A percentile compares a stretch with the other conserved stretches of the same genome.
phyloP scores from a whole-genome alignment of 1,140 invertebrate species.

The Lepeophtheirus salmonis region DNA sequence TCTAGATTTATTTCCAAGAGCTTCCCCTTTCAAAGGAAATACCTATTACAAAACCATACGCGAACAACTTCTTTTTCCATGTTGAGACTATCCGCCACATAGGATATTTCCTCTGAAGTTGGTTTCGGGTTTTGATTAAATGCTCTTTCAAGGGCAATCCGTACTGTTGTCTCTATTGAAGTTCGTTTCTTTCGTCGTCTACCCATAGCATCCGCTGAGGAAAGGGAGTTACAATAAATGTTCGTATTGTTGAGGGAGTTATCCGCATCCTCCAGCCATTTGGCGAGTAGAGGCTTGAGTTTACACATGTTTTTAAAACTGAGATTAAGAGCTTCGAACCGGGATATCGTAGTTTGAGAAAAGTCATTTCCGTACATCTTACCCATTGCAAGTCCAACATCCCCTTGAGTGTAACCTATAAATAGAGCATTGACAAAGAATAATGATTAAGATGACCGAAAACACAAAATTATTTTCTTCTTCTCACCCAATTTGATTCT shows the following conservation, averaged over 20 bases:
- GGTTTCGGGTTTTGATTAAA: constrained; percentile 91
- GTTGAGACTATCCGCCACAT: constrained; percentile 70
- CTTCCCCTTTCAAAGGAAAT: neutral
- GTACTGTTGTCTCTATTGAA: constrained; percentile 82
- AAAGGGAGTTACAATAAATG: constrained; percentile 20
- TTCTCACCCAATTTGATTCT: constrained; percentile 66
- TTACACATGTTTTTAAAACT: constrained; percentile 99
- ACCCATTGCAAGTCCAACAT: constrained; percentile 94
- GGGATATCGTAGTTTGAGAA: constrained; percentile 93
- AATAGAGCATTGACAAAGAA: neutral
- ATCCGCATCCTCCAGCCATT: constrained; percentile 70
- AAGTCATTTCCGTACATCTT: constrained; percentile 97
- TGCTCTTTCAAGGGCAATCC: constrained; percentile 77
- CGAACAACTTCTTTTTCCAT: constrained; percentile 96
- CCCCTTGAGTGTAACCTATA: constrained; percentile 90
- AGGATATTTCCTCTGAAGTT: constrained; percentile 82
- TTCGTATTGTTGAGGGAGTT: neutral
- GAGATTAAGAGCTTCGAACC: constrained; percentile 92
- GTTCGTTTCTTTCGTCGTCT: constrained; percentile 88
- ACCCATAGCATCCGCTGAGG: constrained; percentile 31
- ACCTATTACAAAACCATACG: constrained; percentile 83
- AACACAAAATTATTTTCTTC: neutral
- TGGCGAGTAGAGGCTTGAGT: constrained; percentile 83
- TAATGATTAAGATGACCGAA: neutral
- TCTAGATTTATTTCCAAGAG: neutral